Percentiles rank a stretch among this genome's conserved stretches.
phyloP scores from a whole-genome alignment of 2,797 vertebrate species.

The Hapalemur alaotrensis region DNA sequence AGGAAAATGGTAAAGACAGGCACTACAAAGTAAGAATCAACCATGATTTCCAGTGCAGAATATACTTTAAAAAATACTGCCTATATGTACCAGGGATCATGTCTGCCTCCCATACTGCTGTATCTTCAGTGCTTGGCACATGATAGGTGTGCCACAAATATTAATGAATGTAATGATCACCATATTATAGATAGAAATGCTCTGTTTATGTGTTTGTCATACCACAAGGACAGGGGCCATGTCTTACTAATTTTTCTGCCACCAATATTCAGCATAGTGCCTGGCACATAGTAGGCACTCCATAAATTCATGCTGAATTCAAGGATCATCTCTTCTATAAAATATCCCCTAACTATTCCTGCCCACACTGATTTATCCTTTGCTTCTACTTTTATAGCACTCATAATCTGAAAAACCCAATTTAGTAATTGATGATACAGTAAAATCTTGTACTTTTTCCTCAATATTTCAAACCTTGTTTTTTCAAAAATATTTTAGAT shows the following conservation, averaged over 20 bases:
- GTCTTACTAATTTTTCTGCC: not conserved
- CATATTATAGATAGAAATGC: not conserved
- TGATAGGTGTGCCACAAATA: not conserved
- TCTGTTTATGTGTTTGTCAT: not conserved
- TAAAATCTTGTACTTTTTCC: not conserved
- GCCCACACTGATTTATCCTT: not conserved
- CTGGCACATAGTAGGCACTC: not conserved
- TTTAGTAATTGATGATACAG: not conserved
- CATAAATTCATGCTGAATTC: not conserved
- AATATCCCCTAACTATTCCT: not conserved
- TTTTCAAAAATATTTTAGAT: conserved; percentile 13
- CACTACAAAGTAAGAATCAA: not conserved
- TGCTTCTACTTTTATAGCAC: not conserved
- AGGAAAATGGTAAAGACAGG: not conserved
- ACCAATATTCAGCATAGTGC: not conserved
- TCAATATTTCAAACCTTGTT: not conserved
- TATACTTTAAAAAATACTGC: not conserved
- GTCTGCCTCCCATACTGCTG: not conserved
- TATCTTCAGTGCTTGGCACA: not conserved
- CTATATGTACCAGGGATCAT: not conserved
- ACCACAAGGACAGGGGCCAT: not conserved
- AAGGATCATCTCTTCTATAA: not conserved
- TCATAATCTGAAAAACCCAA: not conserved
- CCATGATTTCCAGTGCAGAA: not conserved
- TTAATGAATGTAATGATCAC: not conserved